phyloP scores from a whole-genome alignment of 1,140 invertebrate species.

The Lordiphosa stackelbergi region DNA sequence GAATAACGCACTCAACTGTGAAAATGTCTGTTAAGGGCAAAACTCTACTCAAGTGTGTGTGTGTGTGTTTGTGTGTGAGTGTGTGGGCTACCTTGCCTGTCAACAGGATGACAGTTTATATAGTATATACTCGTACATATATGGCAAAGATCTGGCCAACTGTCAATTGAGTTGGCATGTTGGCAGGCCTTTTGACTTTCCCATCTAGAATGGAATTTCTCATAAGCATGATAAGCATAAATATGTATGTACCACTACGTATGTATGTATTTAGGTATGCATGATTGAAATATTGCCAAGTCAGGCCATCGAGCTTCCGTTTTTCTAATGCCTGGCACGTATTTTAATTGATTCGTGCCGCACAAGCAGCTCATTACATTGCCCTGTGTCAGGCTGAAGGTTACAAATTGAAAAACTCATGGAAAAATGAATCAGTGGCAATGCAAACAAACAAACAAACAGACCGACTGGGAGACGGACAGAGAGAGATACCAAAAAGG shows the following conservation, averaged over 20 bases:
- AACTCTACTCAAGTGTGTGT: slow-evolving; percentile 50
- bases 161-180: slow-evolving; percentile 75
- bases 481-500: slow-evolving; percentile 35
- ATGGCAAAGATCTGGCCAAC: slow-evolving; percentile 36
- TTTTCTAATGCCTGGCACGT: slow-evolving; percentile 65
- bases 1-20: slow-evolving; percentile 72
- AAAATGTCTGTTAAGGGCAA: slow-evolving; percentile 73
- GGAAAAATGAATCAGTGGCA: slow-evolving; percentile 62
- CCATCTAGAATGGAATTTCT: slow-evolving; percentile 62
- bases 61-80: slow-evolving; percentile 22
- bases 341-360: slow-evolving; percentile 73
- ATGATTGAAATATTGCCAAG: slow-evolving; percentile 56
- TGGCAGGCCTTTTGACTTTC: slow-evolving; percentile 70
- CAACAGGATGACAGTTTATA: slow-evolving; percentile 72
- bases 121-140: slow-evolving; percentile 40
- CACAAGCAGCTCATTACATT: slow-evolving; percentile 65
- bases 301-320: slow-evolving; percentile 27
- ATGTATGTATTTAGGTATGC: slow-evolving; percentile 26
- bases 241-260: slow-evolving; percentile 24
- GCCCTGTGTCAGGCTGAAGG: slow-evolving; percentile 9
- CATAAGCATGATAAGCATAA: slow-evolving; percentile 70
- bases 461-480: background rate
- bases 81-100: slow-evolving; percentile 61
- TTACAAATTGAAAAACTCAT: slow-evolving; percentile 42
- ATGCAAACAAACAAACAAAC: slow-evolving; percentile 52